phyloP scores from a whole-genome alignment of 2,888 invertebrate species.

The Heliconius erato region DNA sequence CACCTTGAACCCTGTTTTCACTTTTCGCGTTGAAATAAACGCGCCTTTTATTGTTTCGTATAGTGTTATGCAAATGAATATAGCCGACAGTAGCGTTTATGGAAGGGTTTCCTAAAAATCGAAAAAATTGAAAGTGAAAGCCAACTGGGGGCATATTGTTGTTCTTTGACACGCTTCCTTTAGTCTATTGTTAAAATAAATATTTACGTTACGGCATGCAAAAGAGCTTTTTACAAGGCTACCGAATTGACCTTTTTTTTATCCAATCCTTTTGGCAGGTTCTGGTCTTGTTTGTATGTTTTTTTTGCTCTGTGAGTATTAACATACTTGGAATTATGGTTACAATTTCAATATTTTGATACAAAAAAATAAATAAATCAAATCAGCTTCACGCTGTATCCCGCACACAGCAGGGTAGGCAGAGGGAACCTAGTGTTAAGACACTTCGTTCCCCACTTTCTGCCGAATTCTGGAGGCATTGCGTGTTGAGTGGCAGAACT shows the following conservation, averaged over 20 bases:
- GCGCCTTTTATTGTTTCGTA: conserved; percentile 73
- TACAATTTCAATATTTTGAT: not conserved
- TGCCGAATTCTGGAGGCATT: too few relatives aligned
- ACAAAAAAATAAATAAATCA: not conserved
- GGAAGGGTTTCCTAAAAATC: conserved; percentile 78
- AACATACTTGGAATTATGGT: conserved; percentile 60
- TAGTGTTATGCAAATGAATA: conserved; percentile 82
- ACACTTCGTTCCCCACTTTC: too few relatives aligned
- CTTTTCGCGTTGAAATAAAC: conserved; percentile 81
- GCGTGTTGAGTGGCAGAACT: too few relatives aligned
- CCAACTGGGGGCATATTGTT: conserved; percentile 80
- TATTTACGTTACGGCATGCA: conserved; percentile 83
- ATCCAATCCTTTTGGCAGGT: conserved; percentile 78
- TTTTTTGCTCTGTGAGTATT: conserved; percentile 58
- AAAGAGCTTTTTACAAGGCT: conserved; percentile 81
- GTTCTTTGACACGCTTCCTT: conserved; percentile 74
- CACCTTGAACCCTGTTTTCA: conserved; percentile 82
- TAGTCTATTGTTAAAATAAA: conserved; percentile 75
- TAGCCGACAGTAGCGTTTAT: conserved; percentile 78
- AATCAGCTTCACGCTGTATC: too few relatives aligned
- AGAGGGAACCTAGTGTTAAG: too few relatives aligned
- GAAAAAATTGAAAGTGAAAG: conserved; percentile 82
- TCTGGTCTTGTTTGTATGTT: conserved; percentile 68
- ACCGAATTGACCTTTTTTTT: conserved; percentile 81
- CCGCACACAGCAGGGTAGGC: too few relatives aligned